Evolutionary conservation across 2,797 vertebrate genomes (phyloP).

Genomic region (Micropoecilia bifurca): DNA sequence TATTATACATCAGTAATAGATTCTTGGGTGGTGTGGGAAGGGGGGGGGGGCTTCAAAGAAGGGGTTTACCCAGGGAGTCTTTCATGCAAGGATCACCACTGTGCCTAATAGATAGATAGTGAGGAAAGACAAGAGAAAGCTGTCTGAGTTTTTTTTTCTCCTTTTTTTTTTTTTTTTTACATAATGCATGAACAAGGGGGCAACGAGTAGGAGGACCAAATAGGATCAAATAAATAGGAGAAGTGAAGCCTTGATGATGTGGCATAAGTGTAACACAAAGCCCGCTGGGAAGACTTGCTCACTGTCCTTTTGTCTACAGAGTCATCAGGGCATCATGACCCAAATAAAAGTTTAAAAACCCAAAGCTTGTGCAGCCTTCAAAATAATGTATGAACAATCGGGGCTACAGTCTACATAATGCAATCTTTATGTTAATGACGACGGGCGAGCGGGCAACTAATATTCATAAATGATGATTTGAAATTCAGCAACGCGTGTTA

Average conservation of each 20-base stretch:
- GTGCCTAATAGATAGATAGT: constrained; percentile 49
- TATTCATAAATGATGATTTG: constrained; percentile 75
- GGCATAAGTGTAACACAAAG: constrained; percentile 81
- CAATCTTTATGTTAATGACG: constrained; percentile 72
- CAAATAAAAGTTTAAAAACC: constrained; percentile 79
- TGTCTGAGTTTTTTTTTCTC: constrained; percentile 53
- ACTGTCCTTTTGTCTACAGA: constrained; percentile 79
- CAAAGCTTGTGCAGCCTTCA: constrained; percentile 52
- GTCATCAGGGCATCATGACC: constrained; percentile 77
- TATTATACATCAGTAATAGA: background rate
- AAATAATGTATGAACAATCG: constrained; percentile 70
- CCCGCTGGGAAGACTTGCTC: constrained; percentile 77
- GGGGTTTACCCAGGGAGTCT: background rate
- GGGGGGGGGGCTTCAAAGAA: constrained; percentile 46
- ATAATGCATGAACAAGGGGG: constrained; percentile 78
- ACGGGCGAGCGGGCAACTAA: constrained; percentile 53
- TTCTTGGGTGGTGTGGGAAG: constrained; percentile 33
- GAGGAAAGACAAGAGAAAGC: constrained; percentile 73
- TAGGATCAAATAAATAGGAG: constrained; percentile 78
- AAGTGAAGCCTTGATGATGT: constrained; percentile 81
- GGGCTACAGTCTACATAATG: constrained; percentile 58
- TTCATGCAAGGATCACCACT: background rate
- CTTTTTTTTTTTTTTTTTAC: constrained; percentile 65
- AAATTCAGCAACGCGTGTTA: constrained; percentile 78
- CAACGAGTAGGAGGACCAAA: constrained; percentile 72